phyloP scores from a whole-genome alignment of 2,113 vertebrate genomes.

The Terrapene triunguis region DNA sequence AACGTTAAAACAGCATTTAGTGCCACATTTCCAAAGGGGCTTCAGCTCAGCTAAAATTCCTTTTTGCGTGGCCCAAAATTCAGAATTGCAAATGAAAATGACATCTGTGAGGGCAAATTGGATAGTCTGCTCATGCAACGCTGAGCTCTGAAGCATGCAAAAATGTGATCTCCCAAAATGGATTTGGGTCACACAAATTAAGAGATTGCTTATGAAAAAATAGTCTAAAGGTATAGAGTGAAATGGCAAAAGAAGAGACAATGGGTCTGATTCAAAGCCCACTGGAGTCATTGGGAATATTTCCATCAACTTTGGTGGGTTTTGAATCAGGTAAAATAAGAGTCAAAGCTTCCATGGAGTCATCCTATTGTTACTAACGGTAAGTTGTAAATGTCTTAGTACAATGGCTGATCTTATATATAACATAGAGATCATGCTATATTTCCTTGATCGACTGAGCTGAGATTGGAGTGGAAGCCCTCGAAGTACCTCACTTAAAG shows the following conservation, averaged over 20 bases:
- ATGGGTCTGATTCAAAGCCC: neutral
- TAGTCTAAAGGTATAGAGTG: rapidly evolving
- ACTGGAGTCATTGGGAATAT: neutral
- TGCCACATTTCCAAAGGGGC: neutral
- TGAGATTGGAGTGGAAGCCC: constrained; percentile 11
- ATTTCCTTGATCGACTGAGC: neutral
- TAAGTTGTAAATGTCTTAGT: constrained; percentile 4
- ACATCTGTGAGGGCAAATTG: neutral
- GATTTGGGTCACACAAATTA: neutral
- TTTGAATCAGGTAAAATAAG: neutral
- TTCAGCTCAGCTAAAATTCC: neutral
- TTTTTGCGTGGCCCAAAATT: neutral
- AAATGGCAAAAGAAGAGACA: neutral
- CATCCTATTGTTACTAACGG: neutral
- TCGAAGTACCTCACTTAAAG: neutral
- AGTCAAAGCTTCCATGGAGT: neutral
- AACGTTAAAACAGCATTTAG: neutral
- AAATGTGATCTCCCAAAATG: neutral
- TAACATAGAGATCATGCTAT: neutral
- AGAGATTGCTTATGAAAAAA: neutral
- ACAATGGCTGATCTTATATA: neutral
- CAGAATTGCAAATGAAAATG: neutral
- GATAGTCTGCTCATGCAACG: neutral
- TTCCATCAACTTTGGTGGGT: neutral
- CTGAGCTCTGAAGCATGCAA: neutral